Conservation (phyloP, 2,113 vertebrate species). For the Notothenia rossii region DNA sequence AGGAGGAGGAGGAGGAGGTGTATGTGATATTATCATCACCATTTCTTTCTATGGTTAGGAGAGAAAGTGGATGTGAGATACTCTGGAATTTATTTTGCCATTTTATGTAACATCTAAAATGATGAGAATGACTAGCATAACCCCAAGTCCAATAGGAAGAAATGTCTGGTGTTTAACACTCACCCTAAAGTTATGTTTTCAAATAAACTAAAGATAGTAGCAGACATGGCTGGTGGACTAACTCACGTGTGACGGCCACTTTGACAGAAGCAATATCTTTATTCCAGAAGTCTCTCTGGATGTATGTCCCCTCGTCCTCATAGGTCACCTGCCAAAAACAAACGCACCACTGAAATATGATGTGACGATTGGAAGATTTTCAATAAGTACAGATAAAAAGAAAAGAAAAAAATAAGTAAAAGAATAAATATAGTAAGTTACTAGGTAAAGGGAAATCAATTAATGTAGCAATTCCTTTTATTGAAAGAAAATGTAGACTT, state of each 20-base stretch:
- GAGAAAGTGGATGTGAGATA: too few relatives aligned
- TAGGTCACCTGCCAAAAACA: conserved; percentile 60
- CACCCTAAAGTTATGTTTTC: background rate
- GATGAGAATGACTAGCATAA: too few relatives aligned
- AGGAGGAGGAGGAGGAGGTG: too few relatives aligned
- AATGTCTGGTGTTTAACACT: background rate
- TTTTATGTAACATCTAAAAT: too few relatives aligned
- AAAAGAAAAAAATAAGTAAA: background rate
- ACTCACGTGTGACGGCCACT: conserved; percentile 70
- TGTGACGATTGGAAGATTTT: background rate
- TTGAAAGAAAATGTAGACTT: too few relatives aligned
- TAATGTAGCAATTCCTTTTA: background rate
- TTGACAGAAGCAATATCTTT: conserved; percentile 46
- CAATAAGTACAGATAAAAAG: background rate
- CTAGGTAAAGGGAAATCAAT: background rate
- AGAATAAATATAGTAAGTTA: background rate
- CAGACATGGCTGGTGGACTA: background rate
- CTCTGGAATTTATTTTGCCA: too few relatives aligned
- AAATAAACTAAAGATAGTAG: background rate
- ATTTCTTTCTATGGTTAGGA: too few relatives aligned
- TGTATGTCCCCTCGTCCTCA: conserved; percentile 74
- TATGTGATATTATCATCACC: too few relatives aligned
- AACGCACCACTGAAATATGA: background rate
- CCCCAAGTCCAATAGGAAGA: too few relatives aligned
- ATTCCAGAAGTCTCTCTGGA: conserved; percentile 53